Evolutionary conservation across 1,140 invertebrate genomes (phyloP).

Genomic region (Cardiocondyla obscurior): DNA sequence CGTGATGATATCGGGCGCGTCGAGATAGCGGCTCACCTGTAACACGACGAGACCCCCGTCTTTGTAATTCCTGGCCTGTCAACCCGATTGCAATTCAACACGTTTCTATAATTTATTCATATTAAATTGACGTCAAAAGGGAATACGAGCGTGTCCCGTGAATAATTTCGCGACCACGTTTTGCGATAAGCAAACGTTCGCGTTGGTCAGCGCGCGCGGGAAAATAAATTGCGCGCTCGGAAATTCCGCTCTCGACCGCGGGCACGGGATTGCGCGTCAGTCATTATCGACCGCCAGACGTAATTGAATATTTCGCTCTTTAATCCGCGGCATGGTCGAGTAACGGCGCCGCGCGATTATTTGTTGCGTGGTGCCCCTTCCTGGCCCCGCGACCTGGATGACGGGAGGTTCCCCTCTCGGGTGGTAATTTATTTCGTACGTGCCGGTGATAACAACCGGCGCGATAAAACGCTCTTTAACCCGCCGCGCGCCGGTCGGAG

Average conservation of each 20-base stretch:
- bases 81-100: no score
- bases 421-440: conserved; percentile 57
- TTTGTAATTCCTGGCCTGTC: no score
- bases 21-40: conserved; percentile 86
- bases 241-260: conserved; percentile 34
- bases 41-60: conserved; percentile 9
- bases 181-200: neutral
- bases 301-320: conserved; percentile 66
- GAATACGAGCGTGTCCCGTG: neutral
- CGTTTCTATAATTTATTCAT: neutral
- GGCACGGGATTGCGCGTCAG: conserved; percentile 39
- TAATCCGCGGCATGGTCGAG: conserved; percentile 49
- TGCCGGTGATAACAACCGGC: conserved; percentile 50
- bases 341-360: conserved; percentile 55
- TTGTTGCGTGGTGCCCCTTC: conserved; percentile 44
- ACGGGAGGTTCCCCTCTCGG: neutral
- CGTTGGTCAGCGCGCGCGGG: neutral
- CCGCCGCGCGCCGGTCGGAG: conserved; percentile 14
- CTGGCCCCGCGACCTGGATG: neutral
- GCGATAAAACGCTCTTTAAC: conserved; percentile 57
- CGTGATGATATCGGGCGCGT: conserved; percentile 87
- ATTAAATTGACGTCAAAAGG: neutral
- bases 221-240: conserved; percentile 43
- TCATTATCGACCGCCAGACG: conserved; percentile 49
- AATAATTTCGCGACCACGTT: neutral